Percentiles rank a stretch among this genome's conserved stretches.
These are phyloP conservation scores for Tetramorium alpestre DNA, from an alignment of 1,140 invertebrate genomes.

Conservation along the genomic window DNA sequence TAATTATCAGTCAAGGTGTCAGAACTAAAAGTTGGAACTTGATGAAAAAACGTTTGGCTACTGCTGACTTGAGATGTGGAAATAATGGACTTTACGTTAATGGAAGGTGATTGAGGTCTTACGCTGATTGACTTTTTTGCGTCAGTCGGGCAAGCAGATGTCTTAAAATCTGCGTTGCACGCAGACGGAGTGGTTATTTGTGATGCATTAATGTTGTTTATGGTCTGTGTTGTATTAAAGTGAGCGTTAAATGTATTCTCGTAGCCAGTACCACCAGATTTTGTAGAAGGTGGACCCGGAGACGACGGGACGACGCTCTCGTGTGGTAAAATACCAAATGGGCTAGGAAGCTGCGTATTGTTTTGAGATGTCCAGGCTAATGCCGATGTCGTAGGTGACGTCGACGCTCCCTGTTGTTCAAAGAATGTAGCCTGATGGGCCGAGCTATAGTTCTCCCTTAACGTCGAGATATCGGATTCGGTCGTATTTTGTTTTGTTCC, in stretches of 20 bases:
- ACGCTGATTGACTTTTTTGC: slow-evolving; percentile 79
- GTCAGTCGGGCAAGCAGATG: slow-evolving; percentile 71
- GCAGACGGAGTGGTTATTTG: slow-evolving; percentile 86
- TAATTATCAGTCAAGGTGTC: slow-evolving; percentile 79
- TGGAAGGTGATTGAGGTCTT: slow-evolving; percentile 87
- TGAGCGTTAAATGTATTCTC: slow-evolving; percentile 89
- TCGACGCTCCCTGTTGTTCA: slow-evolving; percentile 87
- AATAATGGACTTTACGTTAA: slow-evolving; percentile 86
- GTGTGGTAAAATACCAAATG: slow-evolving; percentile 92
- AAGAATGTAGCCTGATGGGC: slow-evolving; percentile 88
- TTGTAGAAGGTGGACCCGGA: slow-evolving; percentile 87
- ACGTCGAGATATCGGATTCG: slow-evolving; percentile 87
- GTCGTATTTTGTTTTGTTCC: slow-evolving; percentile 86
- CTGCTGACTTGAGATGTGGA: slow-evolving; percentile 78
- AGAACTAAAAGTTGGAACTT: slow-evolving; percentile 86
- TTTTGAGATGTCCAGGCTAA: slow-evolving; percentile 88
- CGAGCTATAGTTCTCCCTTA: slow-evolving; percentile 87
- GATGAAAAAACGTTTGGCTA: slow-evolving; percentile 87
- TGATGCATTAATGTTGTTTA: slow-evolving; percentile 87
- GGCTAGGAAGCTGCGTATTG: slow-evolving; percentile 89
- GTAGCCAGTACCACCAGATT: slow-evolving; percentile 85
- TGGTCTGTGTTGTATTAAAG: slow-evolving; percentile 88
- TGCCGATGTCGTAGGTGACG: slow-evolving; percentile 85
- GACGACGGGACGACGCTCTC: slow-evolving; percentile 90
- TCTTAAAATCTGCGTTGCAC: slow-evolving; percentile 84